Evolutionary conservation across 2,888 invertebrate genomes (phyloP).

Genomic region (Thereva nobilitata): DNA sequence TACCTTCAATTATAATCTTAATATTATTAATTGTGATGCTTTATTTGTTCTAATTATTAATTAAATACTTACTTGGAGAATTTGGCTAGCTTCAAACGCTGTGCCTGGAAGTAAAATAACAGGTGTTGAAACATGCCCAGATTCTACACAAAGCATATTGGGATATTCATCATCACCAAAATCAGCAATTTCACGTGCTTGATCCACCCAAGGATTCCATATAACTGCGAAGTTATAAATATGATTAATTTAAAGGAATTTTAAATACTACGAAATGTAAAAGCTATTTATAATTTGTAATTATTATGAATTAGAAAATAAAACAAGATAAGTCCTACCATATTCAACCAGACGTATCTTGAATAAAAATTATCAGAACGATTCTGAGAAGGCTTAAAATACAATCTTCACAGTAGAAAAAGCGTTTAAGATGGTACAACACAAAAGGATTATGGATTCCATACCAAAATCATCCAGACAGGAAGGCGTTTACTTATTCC

Average conservation of each 20-base stretch:
- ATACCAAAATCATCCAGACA: too few species aligned
- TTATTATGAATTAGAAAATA: too few species aligned
- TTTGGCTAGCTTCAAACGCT: conserved; percentile 90
- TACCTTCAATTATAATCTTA: conserved; percentile 57
- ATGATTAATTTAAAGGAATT: not conserved
- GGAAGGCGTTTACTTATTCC: too few species aligned
- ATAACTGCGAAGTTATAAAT: conserved; percentile 67
- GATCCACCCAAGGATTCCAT: conserved; percentile 97
- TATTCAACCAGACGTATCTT: too few species aligned
- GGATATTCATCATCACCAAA: conserved; percentile 97
- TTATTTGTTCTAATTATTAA: conserved; percentile 30
- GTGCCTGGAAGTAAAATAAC: conserved; percentile 87
- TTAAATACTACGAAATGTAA: too few species aligned
- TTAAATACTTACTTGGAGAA: conserved; percentile 69
- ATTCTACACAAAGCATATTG: conserved; percentile 95
- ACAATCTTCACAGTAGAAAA: too few species aligned
- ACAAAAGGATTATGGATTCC: too few species aligned
- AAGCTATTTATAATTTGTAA: too few species aligned
- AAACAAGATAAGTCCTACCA: too few species aligned
- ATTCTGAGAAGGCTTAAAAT: too few species aligned
- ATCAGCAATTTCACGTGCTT: conserved; percentile 89
- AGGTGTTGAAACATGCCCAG: conserved; percentile 86
- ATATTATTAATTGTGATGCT: conserved; percentile 30
- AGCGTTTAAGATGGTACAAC: too few species aligned
- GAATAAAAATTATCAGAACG: too few species aligned